Percentiles rank a stretch among this genome's conserved stretches.
Evolutionary conservation across 35 echinoderm and acorn worm species (phyloP).

Genomic region (Diadema setosum): DNA sequence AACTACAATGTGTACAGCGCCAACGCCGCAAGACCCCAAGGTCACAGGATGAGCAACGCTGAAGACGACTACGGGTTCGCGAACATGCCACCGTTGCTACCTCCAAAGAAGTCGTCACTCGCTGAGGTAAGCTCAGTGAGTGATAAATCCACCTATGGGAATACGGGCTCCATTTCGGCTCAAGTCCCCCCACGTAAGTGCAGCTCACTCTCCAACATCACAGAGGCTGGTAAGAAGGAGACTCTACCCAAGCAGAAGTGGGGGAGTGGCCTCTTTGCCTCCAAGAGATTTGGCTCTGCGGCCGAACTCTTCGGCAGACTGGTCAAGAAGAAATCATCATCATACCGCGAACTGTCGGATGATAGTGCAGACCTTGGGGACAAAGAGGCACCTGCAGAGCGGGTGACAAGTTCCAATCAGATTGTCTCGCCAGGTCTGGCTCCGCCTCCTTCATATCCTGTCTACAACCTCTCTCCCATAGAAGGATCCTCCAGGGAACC

Average conservation of each 20-base stretch:
- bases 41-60: not conserved
- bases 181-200: not conserved
- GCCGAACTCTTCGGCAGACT: constrained; percentile 77
- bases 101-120: not conserved
- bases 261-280: constrained; percentile 18
- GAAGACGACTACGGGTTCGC: not conserved
- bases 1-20: not conserved
- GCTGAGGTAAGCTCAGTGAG: not conserved
- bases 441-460: constrained; percentile 1
- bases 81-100: not conserved
- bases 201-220: not conserved
- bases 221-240: not conserved
- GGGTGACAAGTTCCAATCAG: not conserved
- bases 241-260: not conserved
- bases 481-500: not conserved
- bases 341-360: not conserved
- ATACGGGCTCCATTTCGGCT: not conserved
- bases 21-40: not conserved
- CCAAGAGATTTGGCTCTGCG: constrained; percentile 94
- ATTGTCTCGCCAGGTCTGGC: not conserved
- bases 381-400: not conserved
- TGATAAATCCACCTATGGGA: not conserved
- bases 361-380: not conserved
- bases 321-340: constrained; percentile 49
- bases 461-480: not conserved